These are phyloP conservation scores for Sycophila texana DNA, from an alignment of 2,888 invertebrate genomes.

Conservation along the genomic window DNA sequence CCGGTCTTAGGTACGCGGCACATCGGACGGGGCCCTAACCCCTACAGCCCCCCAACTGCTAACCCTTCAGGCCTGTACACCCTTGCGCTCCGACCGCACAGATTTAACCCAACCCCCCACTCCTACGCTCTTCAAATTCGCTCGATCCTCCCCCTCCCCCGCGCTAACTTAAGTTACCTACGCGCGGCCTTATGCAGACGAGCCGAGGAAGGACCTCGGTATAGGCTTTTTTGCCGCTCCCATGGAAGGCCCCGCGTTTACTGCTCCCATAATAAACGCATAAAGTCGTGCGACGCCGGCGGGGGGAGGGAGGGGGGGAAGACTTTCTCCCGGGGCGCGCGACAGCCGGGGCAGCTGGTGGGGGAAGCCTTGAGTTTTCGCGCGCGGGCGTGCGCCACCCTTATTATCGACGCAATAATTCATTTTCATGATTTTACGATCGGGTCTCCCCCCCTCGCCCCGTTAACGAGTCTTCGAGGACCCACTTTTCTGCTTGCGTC, in stretches of 20 bases:
- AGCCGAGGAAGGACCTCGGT: background rate
- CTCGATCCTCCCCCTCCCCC: background rate
- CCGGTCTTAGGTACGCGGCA: background rate
- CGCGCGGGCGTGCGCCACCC: conserved; percentile 40
- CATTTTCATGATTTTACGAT: conserved; percentile 69
- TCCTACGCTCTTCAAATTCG: background rate
- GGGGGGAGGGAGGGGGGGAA: background rate
- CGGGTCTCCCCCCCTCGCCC: conserved; percentile 48
- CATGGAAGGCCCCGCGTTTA: conserved; percentile 58
- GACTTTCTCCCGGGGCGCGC: conserved; percentile 37
- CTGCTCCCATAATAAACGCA: conserved; percentile 67
- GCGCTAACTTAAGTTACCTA: background rate
- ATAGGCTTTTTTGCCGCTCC: conserved; percentile 40
- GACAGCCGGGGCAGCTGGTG: background rate
- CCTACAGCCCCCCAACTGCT: conserved; percentile 9
- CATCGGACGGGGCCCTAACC: background rate
- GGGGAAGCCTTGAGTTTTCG: conserved; percentile 44
- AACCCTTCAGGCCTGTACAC: conserved; percentile 28
- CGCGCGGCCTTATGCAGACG: background rate
- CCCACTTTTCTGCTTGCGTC: conserved; percentile 26
- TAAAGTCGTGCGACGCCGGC: conserved; percentile 56
- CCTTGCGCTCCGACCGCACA: background rate
- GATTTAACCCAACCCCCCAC: background rate
- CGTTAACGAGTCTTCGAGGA: conserved; percentile 29
- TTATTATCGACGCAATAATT: conserved; percentile 70